Evolutionary conservation across 2,113 vertebrate genomes (phyloP).

Genomic region (Ceyx margarethae): DNA sequence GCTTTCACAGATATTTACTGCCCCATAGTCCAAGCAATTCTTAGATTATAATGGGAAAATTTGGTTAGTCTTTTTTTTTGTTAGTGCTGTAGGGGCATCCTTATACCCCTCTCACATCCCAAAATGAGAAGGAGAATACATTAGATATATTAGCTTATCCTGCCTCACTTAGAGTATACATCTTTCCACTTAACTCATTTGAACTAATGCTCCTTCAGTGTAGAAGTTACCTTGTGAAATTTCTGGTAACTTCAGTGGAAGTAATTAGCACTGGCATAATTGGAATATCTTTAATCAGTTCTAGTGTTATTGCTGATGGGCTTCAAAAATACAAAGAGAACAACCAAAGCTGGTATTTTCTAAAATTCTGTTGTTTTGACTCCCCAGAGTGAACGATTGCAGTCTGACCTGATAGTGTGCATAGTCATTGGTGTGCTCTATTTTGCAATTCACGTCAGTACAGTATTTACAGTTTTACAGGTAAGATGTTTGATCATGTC

Average conservation of each 20-base stretch:
- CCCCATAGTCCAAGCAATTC: not conserved
- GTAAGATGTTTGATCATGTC: constrained; percentile 67
- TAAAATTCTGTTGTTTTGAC: not conserved
- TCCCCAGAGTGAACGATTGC: constrained; percentile 89
- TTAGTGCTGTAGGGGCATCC: not conserved
- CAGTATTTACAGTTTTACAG: constrained; percentile 96
- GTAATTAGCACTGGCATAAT: not conserved
- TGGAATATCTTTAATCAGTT: not conserved
- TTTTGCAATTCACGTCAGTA: constrained; percentile 98
- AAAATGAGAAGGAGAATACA: not conserved
- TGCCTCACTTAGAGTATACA: rapidly evolving
- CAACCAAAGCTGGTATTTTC: not conserved
- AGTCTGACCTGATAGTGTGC: constrained; percentile 96
- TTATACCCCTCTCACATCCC: not conserved
- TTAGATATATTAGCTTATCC: not conserved
- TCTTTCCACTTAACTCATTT: not conserved
- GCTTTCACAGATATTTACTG: not conserved
- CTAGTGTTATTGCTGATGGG: not conserved
- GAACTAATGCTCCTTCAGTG: not conserved
- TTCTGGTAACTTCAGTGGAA: not conserved
- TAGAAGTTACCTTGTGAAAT: not conserved
- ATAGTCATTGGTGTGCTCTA: constrained; percentile 93
- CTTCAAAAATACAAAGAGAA: not conserved
- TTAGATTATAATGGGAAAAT: not conserved
- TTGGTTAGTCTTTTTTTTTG: not conserved